Evolutionary conservation across 2,797 vertebrate species (phyloP).

Genomic region (Phataginus tricuspis): DNA sequence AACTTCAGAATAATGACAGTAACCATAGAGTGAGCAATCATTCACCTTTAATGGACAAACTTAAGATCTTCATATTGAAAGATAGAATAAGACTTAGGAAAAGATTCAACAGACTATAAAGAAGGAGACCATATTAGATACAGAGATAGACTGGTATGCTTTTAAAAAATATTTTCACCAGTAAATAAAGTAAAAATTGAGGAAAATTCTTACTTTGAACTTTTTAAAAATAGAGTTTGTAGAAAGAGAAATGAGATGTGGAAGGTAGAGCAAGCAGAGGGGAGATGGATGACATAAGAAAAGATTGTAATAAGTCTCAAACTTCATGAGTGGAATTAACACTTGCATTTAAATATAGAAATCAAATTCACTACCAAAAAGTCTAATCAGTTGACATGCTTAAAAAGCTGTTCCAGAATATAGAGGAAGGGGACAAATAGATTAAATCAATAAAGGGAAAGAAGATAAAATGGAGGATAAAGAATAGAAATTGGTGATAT

Average conservation of each 20-base stretch:
- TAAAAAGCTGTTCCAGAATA: slow-evolving; percentile 28
- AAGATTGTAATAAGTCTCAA: background rate
- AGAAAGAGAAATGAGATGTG: background rate
- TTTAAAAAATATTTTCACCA: background rate
- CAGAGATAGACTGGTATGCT: background rate
- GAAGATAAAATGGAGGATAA: background rate
- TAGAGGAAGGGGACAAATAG: background rate
- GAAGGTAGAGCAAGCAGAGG: background rate
- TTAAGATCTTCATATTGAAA: background rate
- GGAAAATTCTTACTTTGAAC: background rate
- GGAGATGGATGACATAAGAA: background rate
- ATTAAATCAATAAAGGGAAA: background rate
- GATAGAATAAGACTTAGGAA: background rate
- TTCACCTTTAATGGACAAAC: background rate
- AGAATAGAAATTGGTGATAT: background rate
- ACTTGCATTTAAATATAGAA: slow-evolving; percentile 30
- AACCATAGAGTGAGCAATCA: background rate
- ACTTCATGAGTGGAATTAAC: slow-evolving; percentile 30
- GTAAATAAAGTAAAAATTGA: slow-evolving; percentile 28
- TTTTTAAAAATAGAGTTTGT: background rate
- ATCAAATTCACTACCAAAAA: background rate
- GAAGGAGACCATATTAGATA: background rate
- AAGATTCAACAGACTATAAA: background rate
- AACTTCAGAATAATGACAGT: slow-evolving; percentile 7
- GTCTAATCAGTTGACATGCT: background rate